Base-by-base conservation (phyloP, 2,888 invertebrate species). In the Abrostola tripartita region DNA sequence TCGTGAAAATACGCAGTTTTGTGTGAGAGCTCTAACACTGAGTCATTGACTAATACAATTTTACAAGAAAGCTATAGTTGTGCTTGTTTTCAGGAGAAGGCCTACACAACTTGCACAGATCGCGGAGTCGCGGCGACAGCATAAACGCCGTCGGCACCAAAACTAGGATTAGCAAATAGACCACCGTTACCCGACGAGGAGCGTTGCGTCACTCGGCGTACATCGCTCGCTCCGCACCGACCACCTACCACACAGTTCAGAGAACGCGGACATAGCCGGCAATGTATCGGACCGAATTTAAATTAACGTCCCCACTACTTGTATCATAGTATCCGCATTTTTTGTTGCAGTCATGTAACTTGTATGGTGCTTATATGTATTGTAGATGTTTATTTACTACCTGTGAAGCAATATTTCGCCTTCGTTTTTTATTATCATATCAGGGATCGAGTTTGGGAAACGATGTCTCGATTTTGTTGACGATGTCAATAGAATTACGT, bases 91-190 rank as follows among this genome's bases (percentile, higher is more conserved):
- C 86, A 96, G 96, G 95, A 84, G 96, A 97, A 86, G 96, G 96
- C 71, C 92, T 96, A 85, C 95, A 96, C 78, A 96, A 96, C 80
- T 90, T 98, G 88, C 96, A 97, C 89, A 96, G 97, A 89, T 97
- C 97, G 79, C 95, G 97, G 88, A 97, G 97, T 92, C 97, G 97
- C 90, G 97, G 97, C 82, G 98, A 98, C 88, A 97, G 97, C 83
- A 95, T 97, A 85, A 97, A 97, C 92, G 95, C 96, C 73, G 95
- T 96, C 78, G 97, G 97, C 79, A 96, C 96, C 75, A 93, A 93
- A 83, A 88, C 91, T 76, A 88, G 94, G 67, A 61, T 36, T 78
- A 93, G 90, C 90, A 94, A 94, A 91, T 94, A 93, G 84, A 88
- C 71, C 62, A 62, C 49, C 65, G 58, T 64, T 58, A 58, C 64